Percentiles rank a stretch among this genome's conserved stretches.
These are phyloP conservation scores for Lepidurus apus DNA, from an alignment of 1,140 invertebrate genomes.

Conservation along the genomic window DNA sequence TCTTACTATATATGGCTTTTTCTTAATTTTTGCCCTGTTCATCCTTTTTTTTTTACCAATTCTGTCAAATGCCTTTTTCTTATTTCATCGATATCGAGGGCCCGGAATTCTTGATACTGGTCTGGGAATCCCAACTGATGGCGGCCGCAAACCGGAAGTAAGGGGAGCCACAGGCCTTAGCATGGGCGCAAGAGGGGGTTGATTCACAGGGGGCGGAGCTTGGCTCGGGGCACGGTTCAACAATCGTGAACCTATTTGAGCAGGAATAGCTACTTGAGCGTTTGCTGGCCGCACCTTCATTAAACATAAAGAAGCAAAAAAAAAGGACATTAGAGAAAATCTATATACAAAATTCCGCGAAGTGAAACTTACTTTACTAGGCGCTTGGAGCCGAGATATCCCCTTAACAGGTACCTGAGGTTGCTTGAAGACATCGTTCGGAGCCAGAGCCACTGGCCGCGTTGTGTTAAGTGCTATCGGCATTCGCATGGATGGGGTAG, in stretches of 20 bases:
- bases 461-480: background rate
- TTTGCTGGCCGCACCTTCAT: background rate
- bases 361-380: background rate
- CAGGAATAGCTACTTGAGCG: background rate
- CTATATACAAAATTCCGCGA: background rate
- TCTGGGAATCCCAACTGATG: background rate
- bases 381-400: background rate
- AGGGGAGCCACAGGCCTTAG: background rate
- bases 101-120: background rate
- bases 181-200: background rate
- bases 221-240: background rate
- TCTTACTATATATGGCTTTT: background rate
- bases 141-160: background rate
- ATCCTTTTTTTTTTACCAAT: too few relatives aligned
- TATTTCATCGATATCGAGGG: background rate
- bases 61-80: background rate
- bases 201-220: background rate
- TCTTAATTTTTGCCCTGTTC: background rate
- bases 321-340: background rate
- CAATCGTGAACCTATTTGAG: background rate
- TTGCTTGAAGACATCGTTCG: background rate
- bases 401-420: background rate
- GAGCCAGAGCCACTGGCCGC: background rate
- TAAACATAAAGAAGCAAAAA: background rate
- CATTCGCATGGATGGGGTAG: background rate